phyloP scores from a whole-genome alignment of 2,888 invertebrate species.

The Aleiodes testaceus region DNA sequence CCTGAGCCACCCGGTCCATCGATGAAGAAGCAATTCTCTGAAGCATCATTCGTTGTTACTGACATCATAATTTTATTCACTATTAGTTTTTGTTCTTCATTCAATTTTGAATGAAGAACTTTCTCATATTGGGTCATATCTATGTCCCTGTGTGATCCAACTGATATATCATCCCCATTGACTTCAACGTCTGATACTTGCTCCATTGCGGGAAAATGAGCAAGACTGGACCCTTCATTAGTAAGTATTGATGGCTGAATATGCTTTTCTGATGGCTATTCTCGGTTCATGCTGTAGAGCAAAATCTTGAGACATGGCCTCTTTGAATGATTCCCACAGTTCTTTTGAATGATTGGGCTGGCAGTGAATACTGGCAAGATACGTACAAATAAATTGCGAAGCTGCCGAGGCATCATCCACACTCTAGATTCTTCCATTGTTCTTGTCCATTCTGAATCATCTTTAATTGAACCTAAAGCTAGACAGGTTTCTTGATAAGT shows the following conservation, averaged over 20 bases:
- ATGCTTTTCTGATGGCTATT: too few species aligned
- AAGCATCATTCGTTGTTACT: background rate
- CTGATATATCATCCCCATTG: too few species aligned
- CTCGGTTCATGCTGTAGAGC: too few species aligned
- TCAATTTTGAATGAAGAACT: conserved; percentile 27
- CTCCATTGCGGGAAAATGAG: too few species aligned
- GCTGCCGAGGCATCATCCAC: conserved; percentile 47
- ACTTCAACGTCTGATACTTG: too few species aligned
- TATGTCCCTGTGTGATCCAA: too few species aligned
- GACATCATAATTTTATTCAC: conserved; percentile 46
- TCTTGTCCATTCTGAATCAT: conserved; percentile 43
- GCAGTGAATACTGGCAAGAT: conserved; percentile 54
- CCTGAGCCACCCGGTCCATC: too few species aligned
- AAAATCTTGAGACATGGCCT: conserved; percentile 46
- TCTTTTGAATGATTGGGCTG: too few species aligned
- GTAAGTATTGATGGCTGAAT: too few species aligned
- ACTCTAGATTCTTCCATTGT: conserved; percentile 38
- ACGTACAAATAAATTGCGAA: conserved; percentile 57
- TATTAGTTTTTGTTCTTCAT: conserved; percentile 52
- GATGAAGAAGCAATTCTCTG: background rate
- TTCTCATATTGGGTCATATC: too few species aligned
- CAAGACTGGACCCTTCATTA: too few species aligned
- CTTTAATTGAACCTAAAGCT: too few species aligned
- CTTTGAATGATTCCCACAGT: conserved; percentile 54
- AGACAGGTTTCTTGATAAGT: conserved; percentile 53